These are phyloP conservation scores for Xanthorhoe designata DNA, from an alignment of 2,888 invertebrate species.

Conservation along the genomic window DNA sequence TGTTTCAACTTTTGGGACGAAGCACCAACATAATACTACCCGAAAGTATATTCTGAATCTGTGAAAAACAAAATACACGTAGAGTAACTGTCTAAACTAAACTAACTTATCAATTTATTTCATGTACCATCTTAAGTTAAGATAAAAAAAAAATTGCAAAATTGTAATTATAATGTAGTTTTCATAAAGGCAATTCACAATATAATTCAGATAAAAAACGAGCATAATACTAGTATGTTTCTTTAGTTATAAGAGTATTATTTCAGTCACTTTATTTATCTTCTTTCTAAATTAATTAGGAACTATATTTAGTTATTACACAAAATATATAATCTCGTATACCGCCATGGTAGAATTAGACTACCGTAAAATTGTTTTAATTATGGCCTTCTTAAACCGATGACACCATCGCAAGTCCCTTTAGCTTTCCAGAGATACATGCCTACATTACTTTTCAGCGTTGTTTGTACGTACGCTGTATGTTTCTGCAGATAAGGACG, in stretches of 20 bases:
- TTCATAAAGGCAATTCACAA: too few species aligned
- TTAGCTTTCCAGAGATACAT: not conserved
- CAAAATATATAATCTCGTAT: too few species aligned
- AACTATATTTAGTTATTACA: too few species aligned
- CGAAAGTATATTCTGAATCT: constrained; percentile 90
- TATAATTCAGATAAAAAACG: too few species aligned
- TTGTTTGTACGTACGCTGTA: not conserved
- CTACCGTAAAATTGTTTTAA: not conserved
- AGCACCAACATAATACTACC: constrained; percentile 87
- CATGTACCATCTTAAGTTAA: too few species aligned
- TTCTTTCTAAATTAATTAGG: too few species aligned
- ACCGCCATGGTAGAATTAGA: too few species aligned
- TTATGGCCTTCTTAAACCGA: not conserved
- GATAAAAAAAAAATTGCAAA: too few species aligned
- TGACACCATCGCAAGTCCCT: not conserved
- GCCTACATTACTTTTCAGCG: not conserved
- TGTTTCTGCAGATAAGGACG: not conserved
- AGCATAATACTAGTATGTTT: too few species aligned
- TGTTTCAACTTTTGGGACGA: constrained; percentile 61
- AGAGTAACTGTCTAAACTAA: not conserved
- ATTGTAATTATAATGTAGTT: too few species aligned
- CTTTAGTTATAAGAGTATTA: too few species aligned
- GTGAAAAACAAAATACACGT: constrained; percentile 27
- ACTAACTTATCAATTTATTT: not conserved
- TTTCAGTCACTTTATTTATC: too few species aligned